Evolutionary conservation across 2,888 invertebrate genomes (phyloP), one percentile per base, ranked within the genome.

Genomic region (Pandemis cinnamomeana): DNA sequence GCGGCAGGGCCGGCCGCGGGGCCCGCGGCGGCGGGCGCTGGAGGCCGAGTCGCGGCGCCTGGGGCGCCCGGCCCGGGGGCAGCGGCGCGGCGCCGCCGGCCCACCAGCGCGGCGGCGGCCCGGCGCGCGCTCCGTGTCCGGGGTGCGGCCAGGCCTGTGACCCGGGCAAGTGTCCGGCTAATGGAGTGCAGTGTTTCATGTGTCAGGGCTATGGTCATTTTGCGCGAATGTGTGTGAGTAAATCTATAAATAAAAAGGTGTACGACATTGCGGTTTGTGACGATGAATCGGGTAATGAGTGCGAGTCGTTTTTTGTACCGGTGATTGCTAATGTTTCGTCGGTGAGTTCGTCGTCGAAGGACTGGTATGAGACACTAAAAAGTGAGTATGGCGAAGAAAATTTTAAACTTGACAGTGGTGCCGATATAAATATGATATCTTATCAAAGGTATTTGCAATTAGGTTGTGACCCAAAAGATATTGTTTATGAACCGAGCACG

Each of bases 131-230:
- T 36, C 27, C 27, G 27, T 58, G 58, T 13, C 58, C 58, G 10
- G 58, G 58, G 4, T 58, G 58, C 10, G 58, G 58, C 8, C 27
- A 27, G 2, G 10, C 58, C 5, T 58, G 58, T 11, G 58, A 58
- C 11, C 58, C 58, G 11, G 27, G 58, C 10, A 58, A 11, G 58
- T 58, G 58, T 27, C 58, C 58, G 10, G 58, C 58, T 2, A 58
- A 27, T 27, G 27, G 58, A 5, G 58, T 58, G 8, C 58, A 58
- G 58, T 58, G 58, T 27, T 58, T 58, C 27, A 27, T 58, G 58
- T 58, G 58, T 27, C 58, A 58, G 10, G 58, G 20, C 20, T 58
- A 58, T 11, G 58, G 58, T 5, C 58, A 58, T 58, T 58, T 58
- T 27, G 58, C 58, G 8, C 58, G 58, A 7, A 58, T 58, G 58